A percentile compares a stretch with the other conserved stretches of the same genome.
Conservation (phyloP, 2,888 invertebrate species). For the Acleris sparsana region DNA sequence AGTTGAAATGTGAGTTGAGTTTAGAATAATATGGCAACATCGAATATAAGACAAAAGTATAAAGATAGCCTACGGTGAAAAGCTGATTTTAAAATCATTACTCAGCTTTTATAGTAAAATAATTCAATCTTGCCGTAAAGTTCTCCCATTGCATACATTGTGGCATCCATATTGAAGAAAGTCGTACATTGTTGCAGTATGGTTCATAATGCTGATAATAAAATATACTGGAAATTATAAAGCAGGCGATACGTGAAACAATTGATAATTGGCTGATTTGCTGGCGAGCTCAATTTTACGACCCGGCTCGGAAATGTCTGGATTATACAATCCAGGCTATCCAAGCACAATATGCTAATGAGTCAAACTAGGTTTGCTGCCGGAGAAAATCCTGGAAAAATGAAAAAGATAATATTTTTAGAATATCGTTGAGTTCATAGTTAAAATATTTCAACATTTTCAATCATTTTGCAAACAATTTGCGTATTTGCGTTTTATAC, state of each 20-base stretch:
- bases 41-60: too few relatives aligned
- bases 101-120: too few relatives aligned
- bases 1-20: too few relatives aligned
- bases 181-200: slow-evolving; percentile 28
- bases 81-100: too few relatives aligned
- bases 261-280: slow-evolving; percentile 29
- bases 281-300: slow-evolving; percentile 25
- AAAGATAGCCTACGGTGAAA: too few relatives aligned
- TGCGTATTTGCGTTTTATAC: too few relatives aligned
- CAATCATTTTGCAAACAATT: too few relatives aligned
- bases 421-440: too few relatives aligned
- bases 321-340: background rate
- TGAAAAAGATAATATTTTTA: too few relatives aligned
- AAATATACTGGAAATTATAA: slow-evolving; percentile 34
- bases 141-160: background rate
- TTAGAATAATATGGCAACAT: too few relatives aligned
- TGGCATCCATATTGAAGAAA: slow-evolving; percentile 15
- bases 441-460: too few relatives aligned
- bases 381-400: background rate
- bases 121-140: too few relatives aligned
- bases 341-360: slow-evolving; percentile 11
- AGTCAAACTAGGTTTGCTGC: background rate
- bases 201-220: slow-evolving; percentile 26
- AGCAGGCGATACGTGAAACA: slow-evolving; percentile 32
- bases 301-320: slow-evolving; percentile 16